Evolutionary conservation across 2,113 vertebrate genomes (phyloP).

Genomic region (Sebastes fasciatus): DNA sequence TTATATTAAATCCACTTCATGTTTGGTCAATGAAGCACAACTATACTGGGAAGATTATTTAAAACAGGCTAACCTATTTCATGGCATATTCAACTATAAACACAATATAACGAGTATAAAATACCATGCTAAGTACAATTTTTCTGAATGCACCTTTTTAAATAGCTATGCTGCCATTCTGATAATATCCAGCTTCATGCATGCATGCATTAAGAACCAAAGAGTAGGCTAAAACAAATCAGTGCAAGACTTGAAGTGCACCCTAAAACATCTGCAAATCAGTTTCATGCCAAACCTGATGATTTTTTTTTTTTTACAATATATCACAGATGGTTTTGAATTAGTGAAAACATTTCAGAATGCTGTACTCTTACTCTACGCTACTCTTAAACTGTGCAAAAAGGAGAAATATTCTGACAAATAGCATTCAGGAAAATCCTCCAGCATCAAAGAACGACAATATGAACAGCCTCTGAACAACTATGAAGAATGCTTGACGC

Average conservation of each 20-base stretch:
- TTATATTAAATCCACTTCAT: background rate
- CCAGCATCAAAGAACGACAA: background rate
- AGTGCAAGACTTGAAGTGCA: background rate
- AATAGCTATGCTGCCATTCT: background rate
- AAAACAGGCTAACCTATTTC: background rate
- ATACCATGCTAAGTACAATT: too few relatives aligned
- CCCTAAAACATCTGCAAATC: constrained; percentile 39
- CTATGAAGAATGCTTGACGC: background rate
- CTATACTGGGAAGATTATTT: background rate
- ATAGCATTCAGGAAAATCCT: background rate
- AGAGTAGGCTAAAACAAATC: constrained; percentile 17
- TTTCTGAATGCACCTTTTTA: background rate
- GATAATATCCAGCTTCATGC: background rate
- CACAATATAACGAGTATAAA: background rate
- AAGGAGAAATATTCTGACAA: background rate
- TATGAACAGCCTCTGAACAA: background rate
- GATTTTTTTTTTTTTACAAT: background rate
- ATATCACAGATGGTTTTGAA: background rate
- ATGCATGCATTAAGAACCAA: background rate
- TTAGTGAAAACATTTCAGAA: background rate
- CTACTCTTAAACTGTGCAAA: constrained; percentile 1
- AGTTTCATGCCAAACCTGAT: background rate
- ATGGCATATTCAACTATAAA: background rate
- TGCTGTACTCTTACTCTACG: background rate
- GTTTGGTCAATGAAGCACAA: background rate